Conservation (phyloP, 1,140 invertebrate genomes). For the Orchestia grillus region DNA sequence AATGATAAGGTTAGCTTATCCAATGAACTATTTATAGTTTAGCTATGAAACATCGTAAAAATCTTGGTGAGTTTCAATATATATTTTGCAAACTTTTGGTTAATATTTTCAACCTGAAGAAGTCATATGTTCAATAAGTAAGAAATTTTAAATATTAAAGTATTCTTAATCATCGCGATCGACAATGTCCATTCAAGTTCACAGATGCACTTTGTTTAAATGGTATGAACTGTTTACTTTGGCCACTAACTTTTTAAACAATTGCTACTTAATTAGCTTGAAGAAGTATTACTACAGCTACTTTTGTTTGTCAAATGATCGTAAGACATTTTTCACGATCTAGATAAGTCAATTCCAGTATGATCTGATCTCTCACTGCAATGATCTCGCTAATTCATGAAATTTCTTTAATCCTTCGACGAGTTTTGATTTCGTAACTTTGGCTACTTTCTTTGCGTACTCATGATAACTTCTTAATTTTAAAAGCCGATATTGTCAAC, state of each 20-base stretch:
- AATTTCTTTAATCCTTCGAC: neutral
- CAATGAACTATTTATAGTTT: too few species aligned
- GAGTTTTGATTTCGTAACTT: neutral
- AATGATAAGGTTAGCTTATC: too few species aligned
- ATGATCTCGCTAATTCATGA: neutral
- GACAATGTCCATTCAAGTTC: neutral
- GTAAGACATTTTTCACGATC: neutral
- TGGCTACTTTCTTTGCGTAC: neutral
- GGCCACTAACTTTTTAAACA: neutral
- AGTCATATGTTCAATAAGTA: too few species aligned
- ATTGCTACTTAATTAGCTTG: neutral
- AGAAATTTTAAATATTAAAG: too few species aligned
- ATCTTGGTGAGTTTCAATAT: too few species aligned
- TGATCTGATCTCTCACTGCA: neutral
- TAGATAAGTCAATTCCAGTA: neutral
- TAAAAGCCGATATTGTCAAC: too few species aligned
- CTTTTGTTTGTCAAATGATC: neutral
- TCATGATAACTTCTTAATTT: too few species aligned
- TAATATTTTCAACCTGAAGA: too few species aligned
- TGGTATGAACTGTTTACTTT: neutral
- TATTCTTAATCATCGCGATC: too few species aligned
- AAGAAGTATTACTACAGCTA: neutral
- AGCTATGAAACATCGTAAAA: too few species aligned
- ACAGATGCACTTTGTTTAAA: neutral
- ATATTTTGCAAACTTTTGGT: too few species aligned